Evolutionary conservation across 1,140 invertebrate genomes (phyloP), one percentile per base, ranked within the genome.

Genomic region (Tribolium madens): DNA sequence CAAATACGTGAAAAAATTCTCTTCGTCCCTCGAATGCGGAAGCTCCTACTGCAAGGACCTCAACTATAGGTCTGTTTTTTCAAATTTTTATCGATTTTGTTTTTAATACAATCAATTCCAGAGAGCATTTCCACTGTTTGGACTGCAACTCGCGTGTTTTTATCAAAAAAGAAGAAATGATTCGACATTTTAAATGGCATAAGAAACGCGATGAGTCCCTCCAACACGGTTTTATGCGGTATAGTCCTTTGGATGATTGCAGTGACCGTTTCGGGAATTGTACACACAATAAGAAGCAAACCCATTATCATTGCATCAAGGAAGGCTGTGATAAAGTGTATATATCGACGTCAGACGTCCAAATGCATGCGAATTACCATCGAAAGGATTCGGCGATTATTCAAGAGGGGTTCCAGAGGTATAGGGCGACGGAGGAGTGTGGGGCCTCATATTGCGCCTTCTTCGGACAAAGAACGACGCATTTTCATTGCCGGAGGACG

Each of bases 361-460:
- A 99, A 87, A 99, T 99, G 97, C 98, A 99, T 86, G 97, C 97
- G 1, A 99, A 98, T 87, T 99, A 98, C 85, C 98, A 99, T 85
- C 91, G 97, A 52, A 99, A 99, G 87, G 97, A 98, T 86, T 97
- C 96, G 0, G 97, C 97, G 7, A 99, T 99, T 80, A 96, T 98
- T 64, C 96, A 98, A 83, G 97, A 99, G 87, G 97, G 97, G 6
- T 98, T 85, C 75, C 84, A 85, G 71, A 80, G 83, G 68, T 84
- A 83, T 87, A 88, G 96, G 12, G 96, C 96, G 0, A 97, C 95
- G 0, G 97, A 98, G 86, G 95, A 95, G 85, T 98, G 97, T 86
- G 92, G 92, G 0, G 93, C 94, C 1, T 89, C 92, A 0, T 91
- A 94, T 81, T 99, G 98, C 86, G 90, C 93, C 15, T 99, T 98